These are phyloP conservation scores for Aphidius colemani DNA, from an alignment of 2,888 invertebrate species.

Conservation along the genomic window DNA sequence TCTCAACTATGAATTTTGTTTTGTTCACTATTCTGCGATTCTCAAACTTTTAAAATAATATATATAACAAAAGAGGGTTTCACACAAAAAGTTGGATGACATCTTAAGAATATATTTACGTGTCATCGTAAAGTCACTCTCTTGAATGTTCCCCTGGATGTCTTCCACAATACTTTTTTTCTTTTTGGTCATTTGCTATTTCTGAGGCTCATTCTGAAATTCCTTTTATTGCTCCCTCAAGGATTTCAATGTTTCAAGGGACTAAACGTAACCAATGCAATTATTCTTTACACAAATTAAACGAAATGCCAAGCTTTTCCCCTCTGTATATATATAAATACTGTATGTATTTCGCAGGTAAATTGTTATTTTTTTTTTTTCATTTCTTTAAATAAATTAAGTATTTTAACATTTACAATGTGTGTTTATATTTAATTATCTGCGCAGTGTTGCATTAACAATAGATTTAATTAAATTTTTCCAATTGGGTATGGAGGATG, in stretches of 20 bases:
- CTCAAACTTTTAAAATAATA: no score
- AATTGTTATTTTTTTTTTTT: neutral
- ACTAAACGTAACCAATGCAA: constrained; percentile 25
- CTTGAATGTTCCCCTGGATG: constrained; percentile 42
- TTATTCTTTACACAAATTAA: constrained; percentile 30
- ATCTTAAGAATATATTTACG: constrained; percentile 51
- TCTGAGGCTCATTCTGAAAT: constrained; percentile 21
- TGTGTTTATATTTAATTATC: no score
- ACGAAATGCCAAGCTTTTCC: constrained; percentile 29
- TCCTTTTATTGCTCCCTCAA: constrained; percentile 31
- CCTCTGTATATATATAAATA: neutral
- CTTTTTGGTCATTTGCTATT: constrained; percentile 24
- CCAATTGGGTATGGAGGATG: no score
- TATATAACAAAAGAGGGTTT: constrained; percentile 42
- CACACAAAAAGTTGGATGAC: constrained; percentile 51
- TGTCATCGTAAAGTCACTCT: constrained; percentile 50
- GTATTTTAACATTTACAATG: neutral
- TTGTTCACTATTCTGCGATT: no score
- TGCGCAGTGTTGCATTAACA: no score
- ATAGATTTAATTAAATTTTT: no score
- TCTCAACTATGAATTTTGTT: no score
- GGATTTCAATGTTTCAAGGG: constrained; percentile 23
- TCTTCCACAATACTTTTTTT: constrained; percentile 18
- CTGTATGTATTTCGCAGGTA: neutral
- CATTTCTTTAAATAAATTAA: neutral